phyloP scores from a whole-genome alignment of 2,888 invertebrate species.

The Trichogramma dendrolimi region DNA sequence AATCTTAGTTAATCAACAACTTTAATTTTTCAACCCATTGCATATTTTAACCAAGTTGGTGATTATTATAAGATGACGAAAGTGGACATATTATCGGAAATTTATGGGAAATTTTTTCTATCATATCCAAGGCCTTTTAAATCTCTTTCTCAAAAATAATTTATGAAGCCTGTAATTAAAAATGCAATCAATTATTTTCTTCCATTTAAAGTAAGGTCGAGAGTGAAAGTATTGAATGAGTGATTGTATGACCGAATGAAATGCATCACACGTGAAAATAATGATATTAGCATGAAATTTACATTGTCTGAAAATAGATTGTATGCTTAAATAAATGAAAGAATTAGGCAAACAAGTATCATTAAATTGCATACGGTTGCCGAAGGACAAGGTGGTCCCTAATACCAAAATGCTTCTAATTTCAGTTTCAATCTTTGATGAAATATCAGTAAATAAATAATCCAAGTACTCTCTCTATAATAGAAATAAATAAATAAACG shows the following conservation, averaged over 20 bases:
- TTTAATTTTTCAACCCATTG: no score
- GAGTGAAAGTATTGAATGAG: conserved; percentile 1
- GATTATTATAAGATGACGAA: no score
- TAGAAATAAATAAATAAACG: conserved; percentile 9
- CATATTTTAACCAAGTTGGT: no score
- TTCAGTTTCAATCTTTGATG: conserved; percentile 8
- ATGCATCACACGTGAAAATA: conserved; percentile 6
- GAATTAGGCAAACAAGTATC: conserved; percentile 27
- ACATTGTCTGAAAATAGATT: conserved; percentile 38
- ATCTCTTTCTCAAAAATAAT: no score
- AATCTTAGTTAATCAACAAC: no score
- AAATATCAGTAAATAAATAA: conserved; percentile 8
- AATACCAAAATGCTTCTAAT: conserved; percentile 13
- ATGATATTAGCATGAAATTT: conserved; percentile 33
- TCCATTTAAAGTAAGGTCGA: conserved; percentile 28
- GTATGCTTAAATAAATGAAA: conserved; percentile 34
- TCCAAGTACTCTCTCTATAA: conserved; percentile 8
- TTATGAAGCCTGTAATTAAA: conserved; percentile 15
- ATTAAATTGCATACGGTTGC: conserved; percentile 29
- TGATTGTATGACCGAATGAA: conserved; percentile 6
- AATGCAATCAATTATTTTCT: conserved; percentile 29
- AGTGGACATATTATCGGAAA: no score
- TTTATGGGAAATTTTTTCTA: no score
- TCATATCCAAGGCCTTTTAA: no score
- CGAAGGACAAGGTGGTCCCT: conserved; percentile 37